Evolutionary conservation across 1,140 invertebrate species (phyloP), one percentile per base, ranked within the genome.

Genomic region (Metopolophium dirhodum): DNA sequence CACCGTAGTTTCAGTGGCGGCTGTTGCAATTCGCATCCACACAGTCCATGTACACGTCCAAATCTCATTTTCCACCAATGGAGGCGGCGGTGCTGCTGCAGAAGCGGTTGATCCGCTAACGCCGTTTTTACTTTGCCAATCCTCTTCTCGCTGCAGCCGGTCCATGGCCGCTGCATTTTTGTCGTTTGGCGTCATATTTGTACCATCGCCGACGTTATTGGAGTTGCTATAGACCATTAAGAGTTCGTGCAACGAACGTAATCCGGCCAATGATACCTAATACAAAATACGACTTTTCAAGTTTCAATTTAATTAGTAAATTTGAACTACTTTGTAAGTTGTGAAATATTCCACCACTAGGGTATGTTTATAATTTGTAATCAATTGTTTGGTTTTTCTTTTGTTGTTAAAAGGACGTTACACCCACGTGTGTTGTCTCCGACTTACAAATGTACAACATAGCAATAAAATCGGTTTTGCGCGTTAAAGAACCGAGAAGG

Each of bases 231-330:
- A 97, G 87, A 99, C 96, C 94, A 68, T 68, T 47, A 90, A 61
- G 30, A 99, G 98, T 95, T 99, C 98, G 96, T 99, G 98, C 95
- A 99, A 98, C 45, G 98, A 98, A 95, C 99, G 99, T 4, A 99
- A 95, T 8, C 98, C 98, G 9, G 98, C 98, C 93, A 99, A 96
- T 11, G 98, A 99, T n/a, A 98, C 97, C 96, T 97, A 94, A 68
- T 37, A 82, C 20, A 51, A 94, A 93, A 82, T 94, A 94, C 26
- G 82, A 87, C 20, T 54, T 54, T 54, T 54, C 51, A 47, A 51
- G 11, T 51, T 51, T 51, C 4, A 41, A 41, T 41, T 41, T 41
- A 41, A 41, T 4, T 37, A 1, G 37, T 37, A 37, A 37, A 37
- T 37, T 37, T 37, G 37, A 37, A 49, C 14, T 49, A 49, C 54